Evolutionary conservation across 1,140 invertebrate species (phyloP), one percentile per base, ranked within the genome.

Genomic region (Drosophila repletoides): DNA sequence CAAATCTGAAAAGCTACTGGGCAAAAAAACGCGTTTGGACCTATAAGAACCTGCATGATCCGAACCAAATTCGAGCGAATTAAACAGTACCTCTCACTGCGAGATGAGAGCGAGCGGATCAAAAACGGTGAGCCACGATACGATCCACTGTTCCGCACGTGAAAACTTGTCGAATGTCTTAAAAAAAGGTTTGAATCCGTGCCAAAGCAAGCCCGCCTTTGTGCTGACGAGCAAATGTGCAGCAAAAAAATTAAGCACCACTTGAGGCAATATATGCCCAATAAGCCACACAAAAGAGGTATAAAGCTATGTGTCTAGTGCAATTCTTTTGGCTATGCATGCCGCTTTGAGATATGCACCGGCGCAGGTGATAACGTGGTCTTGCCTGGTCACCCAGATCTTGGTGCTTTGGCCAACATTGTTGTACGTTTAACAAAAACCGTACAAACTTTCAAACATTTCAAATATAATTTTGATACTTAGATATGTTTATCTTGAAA

Each of bases 111-210:
- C 36, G 7, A 69, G 22, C 46, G 52, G 26, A 58, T 63, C 51
- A 56, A 36, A 28, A 67, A 67, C 17, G 56, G 55, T 38, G 34
- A 67, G 5, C 63, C 63, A 55, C 55, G 49, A 2, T 73, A 68
- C 45, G 65, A 73, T 55, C 17, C 64, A 26, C 9, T 56, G 48
- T 72, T 36, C 22, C 63, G 69, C 10, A 72, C 41, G 19, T 51
- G 55, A 24, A 61, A 14, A 14, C 19, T 64, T 36, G 3, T 51
- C 5, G 43, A 61, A 12, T 7, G 22, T 14, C 48, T 69, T 1
- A 69, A 64, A 10, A 5, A 69, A 34, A 29, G 59, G 22, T 64
- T 69, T 69, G 66, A 69, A 31, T 68, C 46, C 12, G 55, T 71
- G 29, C 60, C 61, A 58, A 67, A 72, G 36, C 22, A 60, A 41